These are phyloP conservation scores for Stichodactyla helianthus DNA, from an alignment of 64 coral and sea anemone genomes.

Conservation along the genomic window DNA sequence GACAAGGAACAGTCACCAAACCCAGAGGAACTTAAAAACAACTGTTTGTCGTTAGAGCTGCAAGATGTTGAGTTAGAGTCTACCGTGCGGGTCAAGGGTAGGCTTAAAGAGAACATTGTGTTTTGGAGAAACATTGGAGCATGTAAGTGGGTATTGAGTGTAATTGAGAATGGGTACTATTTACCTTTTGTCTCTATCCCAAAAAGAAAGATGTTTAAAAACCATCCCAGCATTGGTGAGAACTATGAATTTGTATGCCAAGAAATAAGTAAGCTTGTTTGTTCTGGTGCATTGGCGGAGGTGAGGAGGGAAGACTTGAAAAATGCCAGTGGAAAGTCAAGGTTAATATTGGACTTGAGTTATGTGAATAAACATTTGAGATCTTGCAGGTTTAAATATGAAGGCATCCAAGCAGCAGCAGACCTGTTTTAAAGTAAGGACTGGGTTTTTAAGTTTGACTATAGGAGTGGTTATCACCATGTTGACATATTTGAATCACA, in stretches of 20 bases:
- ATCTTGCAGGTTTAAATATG: conserved; percentile 46
- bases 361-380: conserved; percentile 49
- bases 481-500: conserved; percentile 41
- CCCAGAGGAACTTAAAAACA: no score
- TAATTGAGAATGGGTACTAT: conserved; percentile 26
- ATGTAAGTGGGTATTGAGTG: no score
- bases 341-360: conserved; percentile 41
- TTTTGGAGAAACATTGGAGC: no score
- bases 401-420: conserved; percentile 38
- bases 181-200: conserved; percentile 50
- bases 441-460: no score
- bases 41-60: no score
- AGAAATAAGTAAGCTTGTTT: conserved; percentile 33
- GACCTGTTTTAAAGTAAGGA: conserved; percentile 18
- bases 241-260: conserved; percentile 34
- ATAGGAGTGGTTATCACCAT: conserved; percentile 40
- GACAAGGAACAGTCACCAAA: no score
- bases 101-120: no score
- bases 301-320: conserved; percentile 28
- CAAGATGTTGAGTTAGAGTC: no score
- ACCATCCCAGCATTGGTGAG: conserved; percentile 33
- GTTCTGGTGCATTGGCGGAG: conserved; percentile 28
- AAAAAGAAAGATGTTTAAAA: conserved; percentile 16
- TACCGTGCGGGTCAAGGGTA: no score
- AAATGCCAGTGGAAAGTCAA: conserved; percentile 20